phyloP scores from a whole-genome alignment of 2,888 invertebrate species.

The Busseola fusca region DNA sequence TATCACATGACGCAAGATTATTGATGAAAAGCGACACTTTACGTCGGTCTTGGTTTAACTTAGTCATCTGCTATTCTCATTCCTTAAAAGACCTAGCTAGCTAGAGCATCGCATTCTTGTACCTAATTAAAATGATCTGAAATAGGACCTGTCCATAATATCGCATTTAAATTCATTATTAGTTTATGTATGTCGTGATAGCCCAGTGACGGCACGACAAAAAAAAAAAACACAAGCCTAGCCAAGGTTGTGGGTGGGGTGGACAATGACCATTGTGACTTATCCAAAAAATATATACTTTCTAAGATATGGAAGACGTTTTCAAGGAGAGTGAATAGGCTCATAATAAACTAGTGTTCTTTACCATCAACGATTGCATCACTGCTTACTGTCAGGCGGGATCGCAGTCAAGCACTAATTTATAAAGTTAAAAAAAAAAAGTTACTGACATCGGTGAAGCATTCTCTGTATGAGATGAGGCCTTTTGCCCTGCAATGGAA shows the following conservation, averaged over 20 bases:
- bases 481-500: not conserved
- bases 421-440: too few relatives aligned
- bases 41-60: not conserved
- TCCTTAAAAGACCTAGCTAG: not conserved
- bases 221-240: not conserved
- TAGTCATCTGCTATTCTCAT: slow-evolving; percentile 15
- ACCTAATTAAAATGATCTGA: slow-evolving; percentile 11
- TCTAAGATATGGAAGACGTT: too few relatives aligned
- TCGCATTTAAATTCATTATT: slow-evolving; percentile 4
- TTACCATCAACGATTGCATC: too few relatives aligned
- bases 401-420: too few relatives aligned
- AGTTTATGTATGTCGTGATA: not conserved
- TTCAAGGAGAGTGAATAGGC: too few relatives aligned
- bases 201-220: not conserved
- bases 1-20: not conserved
- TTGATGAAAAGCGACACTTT: not conserved
- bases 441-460: too few relatives aligned
- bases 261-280: not conserved
- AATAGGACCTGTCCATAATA: slow-evolving; percentile 11
- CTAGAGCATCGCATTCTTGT: slow-evolving; percentile 13
- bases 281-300: not conserved
- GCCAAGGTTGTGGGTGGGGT: not conserved
- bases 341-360: too few relatives aligned
- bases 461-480: not conserved
- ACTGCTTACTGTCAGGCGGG: too few relatives aligned